Base-by-base conservation (phyloP, 1,140 invertebrate genomes). In the Drosophila simulans region DNA sequence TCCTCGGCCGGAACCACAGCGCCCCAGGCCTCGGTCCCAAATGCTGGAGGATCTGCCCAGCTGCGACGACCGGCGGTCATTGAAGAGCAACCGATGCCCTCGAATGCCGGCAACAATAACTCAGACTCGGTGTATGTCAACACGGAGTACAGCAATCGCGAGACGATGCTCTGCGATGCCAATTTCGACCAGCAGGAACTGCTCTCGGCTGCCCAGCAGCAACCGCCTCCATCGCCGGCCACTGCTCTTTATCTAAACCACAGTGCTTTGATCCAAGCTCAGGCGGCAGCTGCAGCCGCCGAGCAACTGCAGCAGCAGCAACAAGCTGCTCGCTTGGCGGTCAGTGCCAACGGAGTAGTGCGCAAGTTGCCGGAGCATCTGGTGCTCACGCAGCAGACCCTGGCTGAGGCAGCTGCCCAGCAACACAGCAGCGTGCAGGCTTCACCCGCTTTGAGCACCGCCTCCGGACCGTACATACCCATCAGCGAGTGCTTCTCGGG, bases 401-500 rank as follows among this genome's bases (percentile, higher is more conserved):
- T 89, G 53, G 63, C 76, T 0, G 90, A 80, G 55, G 82, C 85
- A 4, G 58, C 62, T n/a, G 71, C 80, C 15, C 83, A 79, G 46
- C 80, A 82, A 10, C n/a, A 92, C 0, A 93, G 56, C 77, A 91
- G 81, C 42, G 90, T 92, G 7, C 89, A 94, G 91, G 94, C 94
- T 65, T 95, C 94, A 12, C 94, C 94, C n/a, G 94, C 94, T 3
- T 92, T 93, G 13, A 94, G 94, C 70, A 94, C 93, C 25, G 94
- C 94, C 31, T 94, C 95, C 4, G 95, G 95, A 4, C 96, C 96
- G 0, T 97, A 97, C 80, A 97, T 97, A 93, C 95, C 96, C 25
- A 95, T 97, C 73, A 98, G 97, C 60, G 97, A 98, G 92, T 98
- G 98, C 92, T 96, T 97, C 70, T 97, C 97, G 56, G 98, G 98